Base-by-base conservation (phyloP, 2,113 vertebrate species). In the Lynx canadensis region DNA sequence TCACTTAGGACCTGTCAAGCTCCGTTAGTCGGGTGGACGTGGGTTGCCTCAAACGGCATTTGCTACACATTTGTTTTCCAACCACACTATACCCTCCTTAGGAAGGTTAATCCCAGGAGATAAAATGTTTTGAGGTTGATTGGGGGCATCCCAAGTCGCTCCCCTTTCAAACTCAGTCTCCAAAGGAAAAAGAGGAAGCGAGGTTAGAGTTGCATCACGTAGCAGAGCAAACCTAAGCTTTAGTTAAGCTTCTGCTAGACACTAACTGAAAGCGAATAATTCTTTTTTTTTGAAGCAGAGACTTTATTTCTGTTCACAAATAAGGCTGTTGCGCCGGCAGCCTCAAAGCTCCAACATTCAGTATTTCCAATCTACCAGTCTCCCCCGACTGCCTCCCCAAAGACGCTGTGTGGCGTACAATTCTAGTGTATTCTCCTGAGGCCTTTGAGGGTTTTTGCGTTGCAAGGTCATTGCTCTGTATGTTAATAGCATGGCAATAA, bases 121-220 rank as follows among this genome's bases (percentile, higher is more conserved):
- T 50, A 86, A 97, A 65, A 93, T 45, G 4, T 97, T 84, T 92
- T 65, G 60, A 0, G 31, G 50, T 50, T 91, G 71, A 41, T 84
- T 1, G 95, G 68, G 89, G 86, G 21, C 41, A 89, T 87, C 87
- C 57, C 4, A 66, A 86, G 14, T 89, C 14, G 0, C 9, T 79
- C 3, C 55, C 4, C 21, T 73, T 80, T 94, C 80, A 97, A 94
- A 19, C 57, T 13, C 41, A 50, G 31, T 27, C 48, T 63, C 3
- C 1, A 0, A 94, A 96, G 57, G 50, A 78, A 95, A 97, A 83
- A 60, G 52, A 74, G 91, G 88, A 88, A 93, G 52, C 7, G 29
- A 79, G 73, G 93, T 94, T 89, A 96, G 89, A 94, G 90, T 71
- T 78, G 36, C 76, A 91, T 96, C 45, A n/a, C 93, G 93, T 92